phyloP scores from a whole-genome alignment of 2,888 invertebrate genomes.

The Lochmaea capreae region DNA sequence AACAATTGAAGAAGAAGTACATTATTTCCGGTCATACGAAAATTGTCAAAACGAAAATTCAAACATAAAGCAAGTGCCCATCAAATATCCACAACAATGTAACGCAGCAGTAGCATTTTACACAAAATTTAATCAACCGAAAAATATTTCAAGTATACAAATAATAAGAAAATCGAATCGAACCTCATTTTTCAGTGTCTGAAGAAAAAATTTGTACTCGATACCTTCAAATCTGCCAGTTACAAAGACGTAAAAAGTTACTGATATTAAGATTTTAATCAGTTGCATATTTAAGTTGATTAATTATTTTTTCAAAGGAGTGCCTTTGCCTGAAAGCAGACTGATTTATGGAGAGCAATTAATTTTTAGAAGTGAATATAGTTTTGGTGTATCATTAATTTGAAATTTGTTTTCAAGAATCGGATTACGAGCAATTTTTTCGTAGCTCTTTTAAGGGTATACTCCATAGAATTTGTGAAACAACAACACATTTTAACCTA shows the following conservation, averaged over 20 bases:
- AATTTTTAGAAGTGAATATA: constrained; percentile 8
- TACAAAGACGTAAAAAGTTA: background rate
- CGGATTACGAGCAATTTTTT: background rate
- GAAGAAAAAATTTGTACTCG: background rate
- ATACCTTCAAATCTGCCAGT: background rate
- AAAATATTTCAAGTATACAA: no score
- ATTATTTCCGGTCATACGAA: no score
- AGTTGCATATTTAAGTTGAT: constrained; percentile 13
- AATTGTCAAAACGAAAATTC: no score
- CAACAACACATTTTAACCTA: no score
- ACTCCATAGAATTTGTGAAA: no score
- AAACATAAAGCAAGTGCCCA: no score
- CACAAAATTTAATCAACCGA: no score
- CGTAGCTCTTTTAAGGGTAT: background rate
- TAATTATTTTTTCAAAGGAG: constrained; percentile 11
- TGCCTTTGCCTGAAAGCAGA: constrained; percentile 12
- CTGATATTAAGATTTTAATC: constrained; percentile 7
- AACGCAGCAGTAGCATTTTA: no score
- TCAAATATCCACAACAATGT: no score
- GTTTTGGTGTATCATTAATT: constrained; percentile 1
- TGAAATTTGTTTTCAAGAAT: background rate
- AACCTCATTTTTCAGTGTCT: no score
- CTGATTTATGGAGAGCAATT: constrained; percentile 15
- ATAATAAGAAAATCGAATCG: background rate
- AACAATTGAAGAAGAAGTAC: no score